Conservation (phyloP, 1,140 invertebrate species). For the Copidosoma floridanum region DNA sequence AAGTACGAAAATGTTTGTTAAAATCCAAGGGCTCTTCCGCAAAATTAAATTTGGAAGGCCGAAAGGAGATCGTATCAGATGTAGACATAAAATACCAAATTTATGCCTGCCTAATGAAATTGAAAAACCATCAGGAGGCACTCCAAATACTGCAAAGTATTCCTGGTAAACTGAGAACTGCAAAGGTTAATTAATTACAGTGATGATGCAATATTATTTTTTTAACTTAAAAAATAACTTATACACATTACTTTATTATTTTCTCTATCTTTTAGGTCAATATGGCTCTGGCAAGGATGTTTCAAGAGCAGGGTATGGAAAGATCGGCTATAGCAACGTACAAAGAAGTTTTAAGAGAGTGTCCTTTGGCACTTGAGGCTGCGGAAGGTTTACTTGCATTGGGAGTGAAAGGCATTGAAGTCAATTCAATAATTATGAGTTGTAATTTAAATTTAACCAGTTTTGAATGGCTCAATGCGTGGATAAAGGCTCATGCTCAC, state of each 20-base stretch:
- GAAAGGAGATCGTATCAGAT: conserved; percentile 57
- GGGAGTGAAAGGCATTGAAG: conserved; percentile 70
- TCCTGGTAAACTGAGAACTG: conserved; percentile 66
- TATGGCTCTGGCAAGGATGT: conserved; percentile 71
- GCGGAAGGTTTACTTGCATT: conserved; percentile 66
- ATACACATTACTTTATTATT: neutral
- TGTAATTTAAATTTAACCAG: conserved; percentile 52
- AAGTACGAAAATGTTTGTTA: conserved; percentile 67
- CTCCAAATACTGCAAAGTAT: conserved; percentile 68
- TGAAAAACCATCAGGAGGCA: conserved; percentile 66
- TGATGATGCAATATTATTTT: conserved; percentile 14
- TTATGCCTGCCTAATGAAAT: conserved; percentile 65
- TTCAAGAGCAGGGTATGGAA: conserved; percentile 70
- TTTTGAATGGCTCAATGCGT: conserved; percentile 64
- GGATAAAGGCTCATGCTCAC: conserved; percentile 69
- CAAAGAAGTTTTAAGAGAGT: conserved; percentile 75
- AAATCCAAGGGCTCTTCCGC: conserved; percentile 61
- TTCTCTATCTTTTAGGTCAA: conserved; percentile 54
- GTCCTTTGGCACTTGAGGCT: conserved; percentile 72
- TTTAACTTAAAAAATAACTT: conserved; percentile 10
- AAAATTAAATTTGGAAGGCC: conserved; percentile 54
- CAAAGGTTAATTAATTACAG: conserved; percentile 55
- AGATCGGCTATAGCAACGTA: conserved; percentile 70
- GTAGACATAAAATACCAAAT: conserved; percentile 77
- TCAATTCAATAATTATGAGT: conserved; percentile 66